phyloP scores from a whole-genome alignment of 2,113 vertebrate genomes.

The Terrapene triunguis region DNA sequence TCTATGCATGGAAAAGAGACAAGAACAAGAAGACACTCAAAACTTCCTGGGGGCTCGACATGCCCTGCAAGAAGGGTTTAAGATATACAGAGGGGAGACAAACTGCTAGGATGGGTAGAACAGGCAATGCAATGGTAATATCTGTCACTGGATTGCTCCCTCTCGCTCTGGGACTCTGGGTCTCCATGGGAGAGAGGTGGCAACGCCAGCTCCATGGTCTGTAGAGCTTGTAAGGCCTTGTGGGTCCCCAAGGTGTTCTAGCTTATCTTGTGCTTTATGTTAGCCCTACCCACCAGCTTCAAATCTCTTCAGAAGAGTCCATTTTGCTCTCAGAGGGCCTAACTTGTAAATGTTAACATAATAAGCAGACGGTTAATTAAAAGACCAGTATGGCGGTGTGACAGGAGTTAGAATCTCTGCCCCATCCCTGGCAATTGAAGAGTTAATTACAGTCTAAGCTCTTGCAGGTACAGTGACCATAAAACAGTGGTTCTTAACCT shows the following conservation, averaged over 20 bases:
- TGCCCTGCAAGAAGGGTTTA: not conserved
- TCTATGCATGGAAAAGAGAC: not conserved
- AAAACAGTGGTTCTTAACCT: too few species aligned
- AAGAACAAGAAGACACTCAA: not conserved
- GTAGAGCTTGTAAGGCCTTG: not conserved
- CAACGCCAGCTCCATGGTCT: not conserved
- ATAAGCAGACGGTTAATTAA: not conserved
- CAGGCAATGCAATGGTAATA: not conserved
- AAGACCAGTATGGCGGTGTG: not conserved
- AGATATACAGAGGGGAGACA: fast-evolving
- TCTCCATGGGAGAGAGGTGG: not conserved
- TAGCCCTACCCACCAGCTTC: not conserved
- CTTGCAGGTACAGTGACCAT: too few species aligned
- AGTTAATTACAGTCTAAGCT: too few species aligned
- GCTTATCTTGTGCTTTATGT: not conserved
- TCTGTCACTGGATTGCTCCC: not conserved
- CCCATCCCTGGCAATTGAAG: too few species aligned
- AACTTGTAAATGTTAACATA: not conserved
- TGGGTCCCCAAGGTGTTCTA: not conserved
- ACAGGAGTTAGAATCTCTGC: not conserved
- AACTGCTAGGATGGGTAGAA: not conserved
- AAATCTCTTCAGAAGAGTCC: not conserved
- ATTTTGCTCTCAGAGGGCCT: not conserved
- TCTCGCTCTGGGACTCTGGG: not conserved
- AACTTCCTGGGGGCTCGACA: fast-evolving